Conservation (phyloP, 2,888 invertebrate genomes). For the Maniola hyperantus region DNA sequence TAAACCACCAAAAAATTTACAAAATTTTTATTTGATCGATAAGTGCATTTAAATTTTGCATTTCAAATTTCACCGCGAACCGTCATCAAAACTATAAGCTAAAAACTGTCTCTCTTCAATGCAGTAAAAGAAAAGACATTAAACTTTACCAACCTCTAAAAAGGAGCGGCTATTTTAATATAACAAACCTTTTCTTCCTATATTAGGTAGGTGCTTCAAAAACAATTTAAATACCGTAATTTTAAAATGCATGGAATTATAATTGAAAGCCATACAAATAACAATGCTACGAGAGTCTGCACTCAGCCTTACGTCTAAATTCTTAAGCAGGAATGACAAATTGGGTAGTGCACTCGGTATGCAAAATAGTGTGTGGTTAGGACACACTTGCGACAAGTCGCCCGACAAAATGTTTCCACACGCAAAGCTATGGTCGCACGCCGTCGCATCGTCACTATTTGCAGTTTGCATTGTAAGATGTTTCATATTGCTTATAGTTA, state of each 20-base stretch:
- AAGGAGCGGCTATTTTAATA: conserved; percentile 3
- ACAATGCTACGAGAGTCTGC: conserved; percentile 13
- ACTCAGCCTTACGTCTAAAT: conserved; percentile 26
- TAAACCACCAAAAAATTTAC: too few species aligned
- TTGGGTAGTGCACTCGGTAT: conserved; percentile 35
- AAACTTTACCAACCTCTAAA: background rate
- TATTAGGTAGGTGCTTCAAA: background rate
- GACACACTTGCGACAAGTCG: background rate
- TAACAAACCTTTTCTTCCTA: conserved; percentile 1
- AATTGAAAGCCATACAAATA: conserved; percentile 9
- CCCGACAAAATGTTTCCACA: background rate
- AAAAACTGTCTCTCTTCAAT: background rate
- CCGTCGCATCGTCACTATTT: background rate
- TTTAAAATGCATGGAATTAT: conserved; percentile 7
- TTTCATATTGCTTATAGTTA: too few species aligned
- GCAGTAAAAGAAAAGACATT: background rate
- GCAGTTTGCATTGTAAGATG: too few species aligned
- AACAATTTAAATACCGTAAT: background rate
- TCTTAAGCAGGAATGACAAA: conserved; percentile 35
- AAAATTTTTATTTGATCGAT: too few species aligned
- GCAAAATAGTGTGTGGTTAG: conserved; percentile 30
- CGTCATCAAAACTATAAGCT: too few species aligned
- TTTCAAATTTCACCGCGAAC: too few species aligned
- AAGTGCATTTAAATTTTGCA: too few species aligned
- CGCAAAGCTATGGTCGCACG: too few species aligned